Conservation (phyloP, 2,113 vertebrate species). For the Megaceryle torquata region DNA sequence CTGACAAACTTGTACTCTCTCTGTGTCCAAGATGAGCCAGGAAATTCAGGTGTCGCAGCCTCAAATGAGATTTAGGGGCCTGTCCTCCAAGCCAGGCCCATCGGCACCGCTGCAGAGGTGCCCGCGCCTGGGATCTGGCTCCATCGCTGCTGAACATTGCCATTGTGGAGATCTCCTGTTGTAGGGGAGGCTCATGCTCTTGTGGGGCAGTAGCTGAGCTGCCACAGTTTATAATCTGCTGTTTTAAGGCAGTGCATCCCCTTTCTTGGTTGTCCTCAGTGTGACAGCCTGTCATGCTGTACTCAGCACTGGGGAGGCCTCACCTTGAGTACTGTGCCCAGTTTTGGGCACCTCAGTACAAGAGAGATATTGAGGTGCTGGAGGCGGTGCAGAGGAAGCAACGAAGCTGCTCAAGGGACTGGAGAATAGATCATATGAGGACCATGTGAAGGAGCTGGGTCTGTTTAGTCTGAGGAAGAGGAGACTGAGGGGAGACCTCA, state of each 20-base stretch:
- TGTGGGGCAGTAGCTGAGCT: background rate
- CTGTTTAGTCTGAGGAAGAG: too few relatives aligned
- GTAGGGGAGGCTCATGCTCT: background rate
- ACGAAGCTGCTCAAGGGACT: too few relatives aligned
- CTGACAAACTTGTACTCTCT: background rate
- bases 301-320: too few relatives aligned
- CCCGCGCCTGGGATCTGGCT: background rate
- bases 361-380: too few relatives aligned
- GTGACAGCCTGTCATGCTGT: background rate
- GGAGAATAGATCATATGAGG: too few relatives aligned
- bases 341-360: too few relatives aligned
- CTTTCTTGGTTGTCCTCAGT: background rate
- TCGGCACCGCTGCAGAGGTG: background rate
- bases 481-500: too few relatives aligned
- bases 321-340: too few relatives aligned
- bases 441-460: too few relatives aligned
- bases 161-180: background rate
- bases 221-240: background rate
- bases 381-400: too few relatives aligned
- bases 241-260: background rate
- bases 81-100: background rate
- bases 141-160: background rate
- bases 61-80: background rate
- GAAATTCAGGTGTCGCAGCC: background rate
- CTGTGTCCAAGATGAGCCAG: background rate